phyloP scores from a whole-genome alignment of 2,888 invertebrate species.

The Acanthopleura granulata region DNA sequence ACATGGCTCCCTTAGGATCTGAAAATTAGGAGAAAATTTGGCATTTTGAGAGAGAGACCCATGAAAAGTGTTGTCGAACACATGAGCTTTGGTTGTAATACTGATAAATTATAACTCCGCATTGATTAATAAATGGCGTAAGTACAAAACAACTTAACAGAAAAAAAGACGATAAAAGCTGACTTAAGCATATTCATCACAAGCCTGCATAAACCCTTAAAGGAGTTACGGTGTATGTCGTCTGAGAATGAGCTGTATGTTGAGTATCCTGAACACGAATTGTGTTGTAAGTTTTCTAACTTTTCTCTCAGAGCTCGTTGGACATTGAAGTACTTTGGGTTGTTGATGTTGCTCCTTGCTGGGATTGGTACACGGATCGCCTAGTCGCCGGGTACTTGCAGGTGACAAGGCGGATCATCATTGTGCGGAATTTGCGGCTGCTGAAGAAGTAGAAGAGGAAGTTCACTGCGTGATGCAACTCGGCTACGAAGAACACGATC shows the following conservation, averaged over 20 bases:
- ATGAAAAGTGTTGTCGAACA: too few species aligned
- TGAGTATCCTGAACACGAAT: too few species aligned
- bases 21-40: neutral
- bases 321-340: conserved; percentile 9
- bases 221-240: too few species aligned
- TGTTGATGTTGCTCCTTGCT: neutral
- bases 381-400: neutral
- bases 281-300: neutral
- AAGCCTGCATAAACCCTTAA: too few species aligned
- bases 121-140: too few species aligned
- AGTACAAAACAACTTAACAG: too few species aligned
- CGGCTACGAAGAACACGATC: neutral
- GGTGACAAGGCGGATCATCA: conserved; percentile 9
- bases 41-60: too few species aligned
- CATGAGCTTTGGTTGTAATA: too few species aligned
- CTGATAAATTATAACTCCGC: too few species aligned
- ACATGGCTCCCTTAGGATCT: neutral
- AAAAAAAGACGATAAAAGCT: too few species aligned
- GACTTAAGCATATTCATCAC: too few species aligned
- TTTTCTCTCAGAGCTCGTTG: conserved; percentile 8
- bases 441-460: conserved; percentile 16
- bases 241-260: too few species aligned
- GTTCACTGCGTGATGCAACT: conserved; percentile 14
- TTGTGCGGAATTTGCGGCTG: conserved; percentile 17
- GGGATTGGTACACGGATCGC: conserved; percentile 12